Evolutionary conservation across 2,113 vertebrate species (phyloP), one percentile per base, ranked within the genome.

Genomic region (Takifugu bimaculatus): DNA sequence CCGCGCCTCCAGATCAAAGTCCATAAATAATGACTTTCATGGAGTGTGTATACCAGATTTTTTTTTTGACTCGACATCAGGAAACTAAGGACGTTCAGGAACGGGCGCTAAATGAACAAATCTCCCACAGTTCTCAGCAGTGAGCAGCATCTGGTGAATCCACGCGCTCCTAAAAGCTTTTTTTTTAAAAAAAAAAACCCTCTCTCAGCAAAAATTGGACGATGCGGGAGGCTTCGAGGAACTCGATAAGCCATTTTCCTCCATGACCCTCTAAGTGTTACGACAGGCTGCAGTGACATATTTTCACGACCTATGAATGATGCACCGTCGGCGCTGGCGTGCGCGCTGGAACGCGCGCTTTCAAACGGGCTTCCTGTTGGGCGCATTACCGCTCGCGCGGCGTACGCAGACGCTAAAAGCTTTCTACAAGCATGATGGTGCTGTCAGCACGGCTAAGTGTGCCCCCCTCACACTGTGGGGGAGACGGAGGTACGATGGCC

Each of bases 131-230:
- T 57, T 26, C 53, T 44, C 47, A 63, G 13, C 43, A 65, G 74
- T 68, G 63, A 72, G 60, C 56, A 28, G 52, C 58, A 32, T 32
- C 20, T 2, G 26, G 54, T 66, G 5, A 29, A 26, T 50, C 49
- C 61, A 59, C 20, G 42, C 56, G 67, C 74, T 77, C 63, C 85
- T 85, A 80, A 86, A 80, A 85, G 79, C 85, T 61, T 79, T 69
- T 58, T 63, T 61, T 44, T 66, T 63, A n/a, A n/a, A n/a, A n/a
- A n/a, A n/a, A n/a, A 20, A 20, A 20, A 20, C 20, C 20, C 20
- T 20, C 20, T 20, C 20, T 20, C 20, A 20, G n/a, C 20, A 20
- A 20, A 20, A 20, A 20, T 20, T 20, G 20, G 20, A 70, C 57
- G 70, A 68, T 63, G 48, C 26, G 60, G 20, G 58, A n/a, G 43